phyloP scores from a whole-genome alignment of 2,113 vertebrate species.

The Equus quagga region DNA sequence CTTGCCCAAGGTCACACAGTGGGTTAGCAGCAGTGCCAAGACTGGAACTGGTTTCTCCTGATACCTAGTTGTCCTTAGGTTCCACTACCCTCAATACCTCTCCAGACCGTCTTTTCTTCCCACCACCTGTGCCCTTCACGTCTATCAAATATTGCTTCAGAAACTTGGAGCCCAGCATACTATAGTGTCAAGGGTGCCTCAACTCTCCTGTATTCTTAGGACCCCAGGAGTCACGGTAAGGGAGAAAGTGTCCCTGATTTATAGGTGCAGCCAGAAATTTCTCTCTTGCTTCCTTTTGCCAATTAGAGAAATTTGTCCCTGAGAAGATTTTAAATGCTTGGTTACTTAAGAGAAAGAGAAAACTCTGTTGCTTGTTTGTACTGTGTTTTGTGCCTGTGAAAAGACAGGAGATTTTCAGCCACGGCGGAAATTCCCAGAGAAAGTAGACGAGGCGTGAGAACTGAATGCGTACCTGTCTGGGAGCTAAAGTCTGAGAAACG shows the following conservation, averaged over 20 bases:
- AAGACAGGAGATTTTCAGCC: background rate
- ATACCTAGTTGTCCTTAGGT: fast-evolving
- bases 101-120: background rate
- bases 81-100: background rate
- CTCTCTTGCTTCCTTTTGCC: background rate
- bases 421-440: background rate
- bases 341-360: conserved; percentile 21
- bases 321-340: conserved; percentile 27
- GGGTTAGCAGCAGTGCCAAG: background rate
- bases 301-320: background rate
- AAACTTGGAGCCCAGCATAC: background rate
- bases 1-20: background rate
- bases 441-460: background rate
- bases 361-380: background rate
- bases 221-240: background rate
- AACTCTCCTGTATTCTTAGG: background rate
- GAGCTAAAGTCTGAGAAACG: background rate
- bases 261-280: background rate
- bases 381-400: background rate
- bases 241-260: background rate
- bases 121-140: background rate
- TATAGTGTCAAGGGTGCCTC: background rate
- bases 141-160: background rate
- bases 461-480: background rate
- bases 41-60: background rate